Evolutionary conservation across 2,888 invertebrate species (phyloP).

Genomic region (Catonia carolina): DNA sequence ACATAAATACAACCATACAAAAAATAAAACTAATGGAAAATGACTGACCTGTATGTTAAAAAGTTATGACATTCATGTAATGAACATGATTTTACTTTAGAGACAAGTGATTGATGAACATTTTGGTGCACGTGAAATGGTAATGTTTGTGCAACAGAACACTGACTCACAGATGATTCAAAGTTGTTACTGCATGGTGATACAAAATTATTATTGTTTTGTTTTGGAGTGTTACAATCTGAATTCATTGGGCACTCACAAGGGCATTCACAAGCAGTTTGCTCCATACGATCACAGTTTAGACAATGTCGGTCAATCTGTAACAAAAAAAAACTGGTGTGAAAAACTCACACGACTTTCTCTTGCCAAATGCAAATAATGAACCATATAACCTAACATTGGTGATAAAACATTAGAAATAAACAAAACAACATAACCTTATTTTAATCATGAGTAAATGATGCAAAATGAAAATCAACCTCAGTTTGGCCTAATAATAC

Average conservation of each 20-base stretch:
- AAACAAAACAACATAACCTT: too few relatives aligned
- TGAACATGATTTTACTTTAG: constrained; percentile 48
- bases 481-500: too few relatives aligned
- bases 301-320: constrained; percentile 75
- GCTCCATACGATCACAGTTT: constrained; percentile 91
- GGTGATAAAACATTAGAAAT: too few relatives aligned
- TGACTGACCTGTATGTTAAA: constrained; percentile 47
- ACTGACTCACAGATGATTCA: constrained; percentile 15
- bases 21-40: too few relatives aligned
- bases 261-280: constrained; percentile 90
- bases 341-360: too few relatives aligned
- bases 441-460: too few relatives aligned
- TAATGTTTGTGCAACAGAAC: too few relatives aligned
- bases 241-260: constrained; percentile 72
- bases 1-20: too few relatives aligned
- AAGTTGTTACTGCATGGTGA: constrained; percentile 26
- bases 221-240: constrained; percentile 43
- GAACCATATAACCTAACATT: too few relatives aligned
- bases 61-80: constrained; percentile 62
- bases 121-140: constrained; percentile 16
- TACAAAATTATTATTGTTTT: constrained; percentile 26
- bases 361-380: too few relatives aligned
- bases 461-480: too few relatives aligned
- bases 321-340: too few relatives aligned
- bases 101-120: constrained; percentile 11